Evolutionary conservation across 2,888 invertebrate genomes (phyloP), one percentile per base, ranked within the genome.

Genomic region (Chymomyza procnemis): DNA sequence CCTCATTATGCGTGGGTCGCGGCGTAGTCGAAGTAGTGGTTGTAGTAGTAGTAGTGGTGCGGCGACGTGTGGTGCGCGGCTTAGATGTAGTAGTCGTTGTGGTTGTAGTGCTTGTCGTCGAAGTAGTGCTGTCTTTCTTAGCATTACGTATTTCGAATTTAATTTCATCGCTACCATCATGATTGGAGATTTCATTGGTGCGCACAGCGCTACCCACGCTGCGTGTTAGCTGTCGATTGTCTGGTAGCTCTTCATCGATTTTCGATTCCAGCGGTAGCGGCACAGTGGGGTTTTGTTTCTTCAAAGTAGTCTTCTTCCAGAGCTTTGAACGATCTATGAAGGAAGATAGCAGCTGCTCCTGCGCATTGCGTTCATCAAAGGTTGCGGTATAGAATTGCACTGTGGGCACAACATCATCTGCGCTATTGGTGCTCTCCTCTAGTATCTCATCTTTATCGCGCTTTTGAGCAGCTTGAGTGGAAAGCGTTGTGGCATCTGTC

Each of bases 1-100:
- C 94, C 18, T 92, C 92, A 88, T 93, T 94, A 90, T 94, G 94
- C 0, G 94, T 94, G n/a, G 94, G 94, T 62, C 93, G 92, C 0
- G 93, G 93, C 3, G 94, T 93, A 0, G 93, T 93, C 1, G 93
- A 93, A 0, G 93, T 93, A 0, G 93, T 93, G 0, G 93, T 92
- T 3, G 91, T 88, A 0, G 92, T 92, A 1, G 92, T 92, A 1
- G 86, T 86, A 0, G 87, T 82, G 0, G 85, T 87, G 92, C 4
- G 93, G 92, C 57, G 93, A 92, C 34, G 92, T 92, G 21, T 93
- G 91, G 14, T 93, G 92, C n/a, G 92, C 91, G 65, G 90, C 59
- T 1, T 92, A 90, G n/a, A 91, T 89, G 84, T 79, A 0, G 85
- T 85, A 3, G 80, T 77, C 5, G 79, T 84, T 0, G 78, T 78